A percentile compares a stretch with the other conserved stretches of the same genome.
These are phyloP conservation scores for Asbolus verrucosus DNA, from an alignment of 1,140 invertebrate genomes.

Conservation along the genomic window DNA sequence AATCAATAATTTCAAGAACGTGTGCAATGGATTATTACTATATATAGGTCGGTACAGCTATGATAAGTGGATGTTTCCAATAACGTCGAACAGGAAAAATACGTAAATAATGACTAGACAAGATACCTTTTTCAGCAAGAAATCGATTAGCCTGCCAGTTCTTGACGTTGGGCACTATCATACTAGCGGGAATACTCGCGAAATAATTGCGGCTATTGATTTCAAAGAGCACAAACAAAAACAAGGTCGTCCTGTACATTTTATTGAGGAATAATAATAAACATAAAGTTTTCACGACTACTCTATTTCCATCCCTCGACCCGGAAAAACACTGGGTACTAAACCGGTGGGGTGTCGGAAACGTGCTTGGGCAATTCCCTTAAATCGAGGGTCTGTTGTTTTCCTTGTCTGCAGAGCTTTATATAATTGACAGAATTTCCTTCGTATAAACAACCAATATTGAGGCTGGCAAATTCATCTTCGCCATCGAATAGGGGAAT, in stretches of 20 bases:
- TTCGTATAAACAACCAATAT: too few relatives aligned
- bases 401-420: too few relatives aligned
- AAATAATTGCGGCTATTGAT: conserved; percentile 26
- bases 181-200: conserved; percentile 7
- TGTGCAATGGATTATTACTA: conserved; percentile 41
- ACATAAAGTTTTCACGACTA: conserved; percentile 4
- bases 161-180: too few relatives aligned
- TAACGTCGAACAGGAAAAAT: not conserved
- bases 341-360: too few relatives aligned
- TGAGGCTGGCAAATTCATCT: too few relatives aligned
- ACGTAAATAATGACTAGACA: too few relatives aligned
- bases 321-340: too few relatives aligned
- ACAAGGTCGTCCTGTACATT: conserved; percentile 15
- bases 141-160: conserved; percentile 12
- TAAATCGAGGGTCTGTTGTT: too few relatives aligned
- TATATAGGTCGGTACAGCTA: conserved; percentile 2
- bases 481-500: too few relatives aligned
- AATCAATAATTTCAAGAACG: conserved; percentile 44
- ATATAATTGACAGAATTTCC: too few relatives aligned
- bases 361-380: too few relatives aligned
- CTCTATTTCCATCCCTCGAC: too few relatives aligned
- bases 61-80: not conserved
- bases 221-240: conserved; percentile 23
- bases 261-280: conserved; percentile 5
- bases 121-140: not conserved